Evolutionary conservation across 2,797 vertebrate genomes (phyloP), one percentile per base, ranked within the genome.

Genomic region (Oophaga sylvatica): DNA sequence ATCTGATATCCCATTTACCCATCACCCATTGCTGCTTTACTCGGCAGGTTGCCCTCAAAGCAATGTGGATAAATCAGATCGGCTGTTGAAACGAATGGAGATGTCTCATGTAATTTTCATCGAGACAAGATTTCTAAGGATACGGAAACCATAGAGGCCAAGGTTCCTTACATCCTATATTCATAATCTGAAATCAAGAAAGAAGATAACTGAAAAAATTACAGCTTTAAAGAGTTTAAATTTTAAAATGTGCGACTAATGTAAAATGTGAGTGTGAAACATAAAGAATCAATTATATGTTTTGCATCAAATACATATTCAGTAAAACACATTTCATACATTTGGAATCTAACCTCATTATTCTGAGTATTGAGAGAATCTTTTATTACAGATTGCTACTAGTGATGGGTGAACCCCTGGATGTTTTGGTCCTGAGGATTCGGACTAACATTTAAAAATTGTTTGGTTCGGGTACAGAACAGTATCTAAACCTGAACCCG

Each of bases 51-150:
- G 84, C 84, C 65, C 73, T 89, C 62, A 22, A 57, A 79, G 73
- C 78, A 81, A 41, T 76, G 35, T 59, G 78, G 68, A 88, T 89
- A 86, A 89, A 89, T 86, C 84, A 86, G 71, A 86, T 77, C 86
- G 71, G 59, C 80, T 70, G 59, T 45, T 60, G 31, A 62, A 86
- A 86, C 56, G 26, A 86, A 86, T 83, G 84, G 63, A 86, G 76
- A 89, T 83, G 79, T 86, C 71, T 70, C 56, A 78, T 86, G 73
- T 83, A 77, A 86, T 89, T 85, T 86, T 71, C 60, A 71, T 70
- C 78, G 84, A 67, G 86, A 89, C 60, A 82, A 78, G 83, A 59
- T 86, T 83, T 63, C 63, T 85, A 71, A 78, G 63, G 56, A 78
- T 70, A 78, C n/a, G 59, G 62, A 53, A 86, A 81, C 11, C n/a